A percentile compares a stretch with the other conserved stretches of the same genome.
These are phyloP conservation scores for Autographa pulchrina DNA, from an alignment of 2,888 invertebrate genomes.

Conservation along the genomic window DNA sequence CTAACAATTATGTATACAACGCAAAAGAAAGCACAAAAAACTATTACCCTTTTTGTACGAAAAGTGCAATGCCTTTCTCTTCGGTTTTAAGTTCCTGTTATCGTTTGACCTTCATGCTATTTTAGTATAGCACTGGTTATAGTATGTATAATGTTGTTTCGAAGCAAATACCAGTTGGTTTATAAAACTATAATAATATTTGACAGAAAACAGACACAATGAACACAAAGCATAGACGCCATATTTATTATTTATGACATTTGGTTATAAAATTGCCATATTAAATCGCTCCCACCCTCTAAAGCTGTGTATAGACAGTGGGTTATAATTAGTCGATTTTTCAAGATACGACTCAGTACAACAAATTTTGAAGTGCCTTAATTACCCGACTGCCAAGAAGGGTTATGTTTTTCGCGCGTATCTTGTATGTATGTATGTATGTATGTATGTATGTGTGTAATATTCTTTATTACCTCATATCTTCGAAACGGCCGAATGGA, in stretches of 20 bases:
- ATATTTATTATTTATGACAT: slow-evolving; percentile 64
- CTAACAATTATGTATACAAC: slow-evolving; percentile 48
- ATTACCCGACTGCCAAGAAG: too few species aligned
- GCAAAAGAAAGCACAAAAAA: slow-evolving; percentile 52
- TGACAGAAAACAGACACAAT: slow-evolving; percentile 59
- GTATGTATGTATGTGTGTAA: too few species aligned
- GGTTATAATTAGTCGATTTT: not conserved
- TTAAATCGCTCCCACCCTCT: not conserved
- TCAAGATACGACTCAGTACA: too few species aligned
- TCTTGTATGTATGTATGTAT: too few species aligned
- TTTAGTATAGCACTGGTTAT: slow-evolving; percentile 30
- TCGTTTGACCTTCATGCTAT: slow-evolving; percentile 60
- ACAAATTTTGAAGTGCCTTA: too few species aligned
- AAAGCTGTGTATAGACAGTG: not conserved
- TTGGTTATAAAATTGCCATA: slow-evolving; percentile 34
- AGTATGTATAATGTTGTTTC: slow-evolving; percentile 43
- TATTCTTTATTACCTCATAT: too few species aligned
- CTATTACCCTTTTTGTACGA: slow-evolving; percentile 40
- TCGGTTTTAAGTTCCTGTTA: slow-evolving; percentile 36
- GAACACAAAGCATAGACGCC: slow-evolving; percentile 69
- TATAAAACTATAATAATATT: slow-evolving; percentile 52
- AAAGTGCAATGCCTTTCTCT: slow-evolving; percentile 56
- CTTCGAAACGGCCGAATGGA: too few species aligned
- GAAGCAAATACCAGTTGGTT: slow-evolving; percentile 50
- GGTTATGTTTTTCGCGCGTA: too few species aligned